Base-by-base conservation (phyloP, 2,113 vertebrate genomes). In the Ahaetulla prasina region DNA sequence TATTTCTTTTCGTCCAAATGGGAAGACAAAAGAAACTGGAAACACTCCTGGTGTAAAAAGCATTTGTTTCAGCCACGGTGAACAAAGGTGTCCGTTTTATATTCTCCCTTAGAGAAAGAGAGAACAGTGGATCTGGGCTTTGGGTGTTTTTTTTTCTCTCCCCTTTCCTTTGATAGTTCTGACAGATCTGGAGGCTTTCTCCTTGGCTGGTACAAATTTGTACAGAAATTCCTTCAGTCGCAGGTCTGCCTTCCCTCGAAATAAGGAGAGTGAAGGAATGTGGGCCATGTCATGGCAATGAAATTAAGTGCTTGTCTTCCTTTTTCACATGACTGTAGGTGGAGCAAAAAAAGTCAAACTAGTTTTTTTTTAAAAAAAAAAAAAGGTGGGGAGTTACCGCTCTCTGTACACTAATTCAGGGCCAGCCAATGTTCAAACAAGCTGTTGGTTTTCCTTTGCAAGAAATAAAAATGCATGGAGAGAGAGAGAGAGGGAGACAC, bases 11-110 rank as follows among this genome's bases (percentile, higher is more conserved):
- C 35, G 8, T 52, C 47, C 84, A 35, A 52, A 57, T 45, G 47
- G n/a, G 35, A 50, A 91, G 85, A 8, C 39, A 47, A 88, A 88
- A 45, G 35, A 89, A 89, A 8, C 47, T 47, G 8, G 18, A 27
- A 89, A 52, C 8, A 4, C 16, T 89, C 20, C 30, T 88, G 52
- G 53, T 23, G n/a, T 50, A 35, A 35, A 30, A 30, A 45, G 86
- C 53, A 30, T 89, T 63, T 60, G 68, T 60, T 90, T 91, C 43
- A 84, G 49, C 43, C 85, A 85, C 54, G 49, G n/a, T 80, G 57
- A 91, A 53, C 53, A 91, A 88, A 80, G 47, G 85, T 39, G 35
- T 53, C 89, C 45, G 0, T 86, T 91, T 92, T 92, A 88, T 52
- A 39, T 54, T 60, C 39, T 43, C 60, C 12, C 57, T 88, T 49